Evolutionary conservation across 2,888 invertebrate genomes (phyloP).

Genomic region (Caenorhabditis drosophilae): DNA sequence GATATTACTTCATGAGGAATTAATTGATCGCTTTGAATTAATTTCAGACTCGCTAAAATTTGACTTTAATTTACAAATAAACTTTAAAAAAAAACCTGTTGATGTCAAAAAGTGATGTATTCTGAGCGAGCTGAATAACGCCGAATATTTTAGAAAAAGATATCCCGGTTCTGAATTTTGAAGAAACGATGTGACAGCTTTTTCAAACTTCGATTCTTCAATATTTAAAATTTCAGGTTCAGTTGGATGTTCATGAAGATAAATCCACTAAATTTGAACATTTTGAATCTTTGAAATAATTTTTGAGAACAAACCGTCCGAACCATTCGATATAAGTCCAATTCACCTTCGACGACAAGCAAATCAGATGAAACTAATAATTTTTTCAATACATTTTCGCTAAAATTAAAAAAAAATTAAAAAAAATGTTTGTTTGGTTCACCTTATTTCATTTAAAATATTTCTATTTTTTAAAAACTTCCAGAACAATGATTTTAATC

Average conservation of each 20-base stretch:
- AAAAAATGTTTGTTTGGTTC: constrained; percentile 6
- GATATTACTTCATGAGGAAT: constrained; percentile 35
- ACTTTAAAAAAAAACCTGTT: too few species aligned
- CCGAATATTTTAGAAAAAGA: constrained; percentile 27
- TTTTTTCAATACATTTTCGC: constrained; percentile 24
- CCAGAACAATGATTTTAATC: constrained; percentile 40
- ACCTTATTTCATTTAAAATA: constrained; percentile 28
- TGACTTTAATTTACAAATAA: not conserved
- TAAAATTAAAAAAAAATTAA: constrained; percentile 7
- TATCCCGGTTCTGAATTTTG: not conserved
- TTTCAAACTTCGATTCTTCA: constrained; percentile 1
- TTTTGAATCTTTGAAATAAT: not conserved
- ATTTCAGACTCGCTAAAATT: constrained; percentile 21
- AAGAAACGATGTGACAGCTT: not conserved
- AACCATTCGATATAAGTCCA: constrained; percentile 53
- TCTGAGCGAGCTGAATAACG: constrained; percentile 34
- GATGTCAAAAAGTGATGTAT: constrained; percentile 29
- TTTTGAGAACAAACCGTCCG: constrained; percentile 39
- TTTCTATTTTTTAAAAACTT: constrained; percentile 28
- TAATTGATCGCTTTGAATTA: constrained; percentile 20
- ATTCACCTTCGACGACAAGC: constrained; percentile 56
- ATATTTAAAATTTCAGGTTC: not conserved
- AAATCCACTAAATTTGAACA: constrained; percentile 41
- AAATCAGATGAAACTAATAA: constrained; percentile 48
- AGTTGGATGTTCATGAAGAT: constrained; percentile 14